Percentiles rank a stretch among this genome's conserved stretches.
Conservation (phyloP, 2,888 invertebrate genomes). For the Flexamia atlantica region DNA sequence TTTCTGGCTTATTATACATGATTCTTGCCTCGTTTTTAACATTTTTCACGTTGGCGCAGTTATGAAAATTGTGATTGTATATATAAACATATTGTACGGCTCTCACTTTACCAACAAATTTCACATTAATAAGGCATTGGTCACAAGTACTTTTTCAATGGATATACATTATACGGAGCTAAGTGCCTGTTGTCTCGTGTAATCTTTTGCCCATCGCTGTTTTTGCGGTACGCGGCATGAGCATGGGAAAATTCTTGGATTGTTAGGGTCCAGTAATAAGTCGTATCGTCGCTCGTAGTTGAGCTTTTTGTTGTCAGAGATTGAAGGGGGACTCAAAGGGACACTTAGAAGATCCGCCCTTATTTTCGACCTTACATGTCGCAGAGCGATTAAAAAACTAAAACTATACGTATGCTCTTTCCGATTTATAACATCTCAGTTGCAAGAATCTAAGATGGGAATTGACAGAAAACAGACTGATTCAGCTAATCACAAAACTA, state of each 20-base stretch:
- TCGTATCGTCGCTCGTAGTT: background rate
- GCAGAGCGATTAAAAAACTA: constrained; percentile 14
- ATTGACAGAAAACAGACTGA: no score
- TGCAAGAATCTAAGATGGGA: no score
- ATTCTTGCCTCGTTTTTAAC: constrained; percentile 16
- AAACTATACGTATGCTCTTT: no score
- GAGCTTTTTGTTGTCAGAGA: constrained; percentile 17
- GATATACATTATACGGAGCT: constrained; percentile 47
- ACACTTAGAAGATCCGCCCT: constrained; percentile 10
- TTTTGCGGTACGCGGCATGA: background rate
- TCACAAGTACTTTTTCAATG: constrained; percentile 63
- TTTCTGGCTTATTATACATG: constrained; percentile 71
- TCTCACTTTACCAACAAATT: constrained; percentile 65
- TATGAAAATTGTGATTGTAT: constrained; percentile 68
- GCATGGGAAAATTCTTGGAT: background rate
- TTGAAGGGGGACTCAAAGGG: constrained; percentile 22
- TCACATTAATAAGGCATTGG: constrained; percentile 69
- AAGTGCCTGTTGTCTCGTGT: constrained; percentile 37
- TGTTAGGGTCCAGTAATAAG: background rate
- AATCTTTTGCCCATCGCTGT: background rate
- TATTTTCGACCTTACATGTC: constrained; percentile 8
- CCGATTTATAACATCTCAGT: no score
- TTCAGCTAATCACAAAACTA: no score
- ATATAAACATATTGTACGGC: constrained; percentile 68
- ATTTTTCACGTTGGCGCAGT: constrained; percentile 65